phyloP scores from a whole-genome alignment of 2,797 vertebrate genomes.

The Sciurus carolinensis region DNA sequence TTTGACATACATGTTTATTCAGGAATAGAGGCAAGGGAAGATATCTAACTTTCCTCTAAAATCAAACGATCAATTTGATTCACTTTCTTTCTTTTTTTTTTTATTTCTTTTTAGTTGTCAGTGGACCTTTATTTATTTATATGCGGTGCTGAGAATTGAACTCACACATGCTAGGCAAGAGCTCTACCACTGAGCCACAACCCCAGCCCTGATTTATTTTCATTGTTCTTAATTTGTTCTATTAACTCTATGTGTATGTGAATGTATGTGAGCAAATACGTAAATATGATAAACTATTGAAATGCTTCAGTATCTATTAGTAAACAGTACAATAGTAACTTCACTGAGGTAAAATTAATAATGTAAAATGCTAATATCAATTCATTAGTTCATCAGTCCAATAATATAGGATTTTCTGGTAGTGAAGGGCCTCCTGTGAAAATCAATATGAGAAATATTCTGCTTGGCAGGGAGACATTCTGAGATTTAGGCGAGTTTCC shows the following conservation, averaged over 20 bases:
- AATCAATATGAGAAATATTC: not conserved
- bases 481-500: not conserved
- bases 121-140: too few relatives aligned
- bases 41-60: conserved; percentile 22
- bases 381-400: not conserved
- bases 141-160: too few relatives aligned
- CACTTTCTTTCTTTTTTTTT: not conserved
- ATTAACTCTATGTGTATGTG: not conserved
- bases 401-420: not conserved
- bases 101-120: too few relatives aligned
- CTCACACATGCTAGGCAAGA: too few relatives aligned
- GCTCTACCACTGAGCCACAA: too few relatives aligned
- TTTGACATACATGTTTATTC: not conserved
- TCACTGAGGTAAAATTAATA: not conserved
- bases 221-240: conserved; percentile 25
- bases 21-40: not conserved
- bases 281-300: conserved; percentile 8
- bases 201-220: not conserved
- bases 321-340: not conserved
- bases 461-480: not conserved
- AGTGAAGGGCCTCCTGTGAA: not conserved
- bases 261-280: not conserved
- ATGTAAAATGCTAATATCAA: not conserved
- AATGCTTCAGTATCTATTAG: not conserved
- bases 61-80: not conserved